These are phyloP conservation scores for Odontamblyopus rebecca DNA, from an alignment of 2,797 vertebrate species.

Conservation along the genomic window DNA sequence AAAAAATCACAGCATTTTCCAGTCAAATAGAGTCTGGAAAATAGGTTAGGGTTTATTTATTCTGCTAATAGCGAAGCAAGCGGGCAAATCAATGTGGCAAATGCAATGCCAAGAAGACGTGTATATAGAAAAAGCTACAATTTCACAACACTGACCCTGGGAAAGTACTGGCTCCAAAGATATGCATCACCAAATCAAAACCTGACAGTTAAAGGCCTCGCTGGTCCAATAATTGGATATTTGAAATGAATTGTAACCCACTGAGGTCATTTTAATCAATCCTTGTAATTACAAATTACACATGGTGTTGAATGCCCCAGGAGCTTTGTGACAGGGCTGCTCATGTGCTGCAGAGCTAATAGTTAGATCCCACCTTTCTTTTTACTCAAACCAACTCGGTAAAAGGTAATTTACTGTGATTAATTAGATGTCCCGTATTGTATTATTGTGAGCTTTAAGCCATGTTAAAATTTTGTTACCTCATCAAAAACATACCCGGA, in stretches of 20 bases:
- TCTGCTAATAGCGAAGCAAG: conserved; percentile 17
- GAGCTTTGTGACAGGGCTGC: conserved; percentile 53
- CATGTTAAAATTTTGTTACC: no score
- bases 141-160: conserved; percentile 41
- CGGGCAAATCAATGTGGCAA: conserved; percentile 35
- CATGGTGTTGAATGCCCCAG: conserved; percentile 53
- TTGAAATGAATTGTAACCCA: conserved; percentile 66
- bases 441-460: no score
- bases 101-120: conserved; percentile 23
- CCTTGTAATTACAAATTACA: conserved; percentile 78
- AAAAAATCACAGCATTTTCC: conserved; percentile 13
- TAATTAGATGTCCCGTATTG: conserved; percentile 19
- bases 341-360: conserved; percentile 38
- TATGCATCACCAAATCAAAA: conserved; percentile 58
- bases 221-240: conserved; percentile 71
- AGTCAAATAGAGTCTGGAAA: conserved; percentile 13
- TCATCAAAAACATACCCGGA: no score
- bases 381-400: not conserved
- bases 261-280: conserved; percentile 81
- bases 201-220: conserved; percentile 67
- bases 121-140: conserved; percentile 30
- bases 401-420: conserved; percentile 28
- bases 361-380: conserved; percentile 16
- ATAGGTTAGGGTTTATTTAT: conserved; percentile 21
- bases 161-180: conserved; percentile 35